A percentile compares a stretch with the other conserved stretches of the same genome.
These are phyloP conservation scores for Zaprionus africanus DNA, from an alignment of 1,140 invertebrate species.

Conservation along the genomic window DNA sequence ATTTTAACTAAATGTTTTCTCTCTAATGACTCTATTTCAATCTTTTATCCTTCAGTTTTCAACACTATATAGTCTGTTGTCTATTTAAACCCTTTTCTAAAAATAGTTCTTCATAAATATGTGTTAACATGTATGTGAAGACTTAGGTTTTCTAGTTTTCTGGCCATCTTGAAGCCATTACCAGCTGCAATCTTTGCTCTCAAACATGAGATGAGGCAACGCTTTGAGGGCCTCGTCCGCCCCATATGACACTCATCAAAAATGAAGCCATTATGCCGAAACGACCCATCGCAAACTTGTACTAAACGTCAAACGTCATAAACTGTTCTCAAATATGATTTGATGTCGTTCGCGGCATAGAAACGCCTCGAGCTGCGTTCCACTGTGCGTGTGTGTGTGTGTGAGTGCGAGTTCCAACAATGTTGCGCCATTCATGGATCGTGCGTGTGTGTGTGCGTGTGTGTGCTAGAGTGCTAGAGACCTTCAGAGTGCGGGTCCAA, in stretches of 20 bases:
- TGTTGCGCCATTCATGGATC: slow-evolving; percentile 46
- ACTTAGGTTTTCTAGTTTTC: neutral
- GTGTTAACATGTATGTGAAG: too few relatives aligned
- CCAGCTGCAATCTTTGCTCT: neutral
- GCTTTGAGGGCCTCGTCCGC: neutral
- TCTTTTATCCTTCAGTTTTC: too few relatives aligned
- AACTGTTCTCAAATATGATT: slow-evolving; percentile 43
- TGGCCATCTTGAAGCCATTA: neutral
- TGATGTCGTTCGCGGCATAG: slow-evolving; percentile 47
- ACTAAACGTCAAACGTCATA: slow-evolving; percentile 44
- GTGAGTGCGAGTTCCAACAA: slow-evolving; percentile 17
- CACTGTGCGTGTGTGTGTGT: neutral
- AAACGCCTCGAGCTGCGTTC: slow-evolving; percentile 30
- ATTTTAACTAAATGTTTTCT: too few relatives aligned
- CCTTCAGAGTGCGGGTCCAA: neutral
- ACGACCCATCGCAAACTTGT: slow-evolving; percentile 12
- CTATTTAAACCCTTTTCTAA: too few relatives aligned
- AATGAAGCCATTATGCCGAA: slow-evolving; percentile 47
- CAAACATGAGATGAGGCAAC: neutral
- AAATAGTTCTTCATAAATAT: too few relatives aligned
- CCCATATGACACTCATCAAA: slow-evolving; percentile 20
- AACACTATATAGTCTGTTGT: too few relatives aligned
- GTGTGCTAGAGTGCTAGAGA: slow-evolving; percentile 1
- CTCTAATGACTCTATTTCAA: too few relatives aligned
- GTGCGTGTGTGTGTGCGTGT: neutral